Conservation (phyloP, 1,140 invertebrate species). For the Mactra quadrangularis region DNA sequence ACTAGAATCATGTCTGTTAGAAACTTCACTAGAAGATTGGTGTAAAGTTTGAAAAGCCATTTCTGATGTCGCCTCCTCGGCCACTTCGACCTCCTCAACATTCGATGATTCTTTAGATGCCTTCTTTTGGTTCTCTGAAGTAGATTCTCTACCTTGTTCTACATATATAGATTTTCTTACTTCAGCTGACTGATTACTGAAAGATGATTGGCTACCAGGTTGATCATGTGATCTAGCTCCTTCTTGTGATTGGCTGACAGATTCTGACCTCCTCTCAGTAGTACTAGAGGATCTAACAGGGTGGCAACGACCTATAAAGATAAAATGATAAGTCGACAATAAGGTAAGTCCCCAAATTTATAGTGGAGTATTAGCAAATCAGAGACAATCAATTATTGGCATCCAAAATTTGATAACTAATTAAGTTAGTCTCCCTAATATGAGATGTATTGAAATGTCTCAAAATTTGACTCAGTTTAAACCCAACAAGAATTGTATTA, state of each 20-base stretch:
- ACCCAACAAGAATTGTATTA: no score
- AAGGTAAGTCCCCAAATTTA: no score
- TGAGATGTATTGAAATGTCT: no score
- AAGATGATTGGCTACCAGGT: conserved; percentile 5
- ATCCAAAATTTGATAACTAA: no score
- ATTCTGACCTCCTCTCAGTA: conserved; percentile 9
- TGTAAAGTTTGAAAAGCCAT: conserved; percentile 88
- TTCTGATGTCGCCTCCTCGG: conserved; percentile 84
- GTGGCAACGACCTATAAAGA: conserved; percentile 74
- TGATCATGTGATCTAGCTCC: conserved; percentile 30
- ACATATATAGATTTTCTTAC: conserved; percentile 35
- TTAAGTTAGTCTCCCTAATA: no score
- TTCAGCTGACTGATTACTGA: conserved; percentile 18
- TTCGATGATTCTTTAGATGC: not conserved
- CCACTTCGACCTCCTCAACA: conserved; percentile 68
- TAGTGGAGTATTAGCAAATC: no score
- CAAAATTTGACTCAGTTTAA: no score
- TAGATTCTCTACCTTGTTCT: conserved; percentile 35
- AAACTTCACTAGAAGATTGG: conserved; percentile 83
- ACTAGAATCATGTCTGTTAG: conserved; percentile 52
- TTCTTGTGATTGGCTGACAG: conserved; percentile 7
- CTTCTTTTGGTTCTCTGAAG: not conserved
- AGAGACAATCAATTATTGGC: no score
- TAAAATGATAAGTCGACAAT: no score
- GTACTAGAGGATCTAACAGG: conserved; percentile 65